Evolutionary conservation across 2,797 vertebrate genomes (phyloP).

Genomic region (Eulemur rubriventer): DNA sequence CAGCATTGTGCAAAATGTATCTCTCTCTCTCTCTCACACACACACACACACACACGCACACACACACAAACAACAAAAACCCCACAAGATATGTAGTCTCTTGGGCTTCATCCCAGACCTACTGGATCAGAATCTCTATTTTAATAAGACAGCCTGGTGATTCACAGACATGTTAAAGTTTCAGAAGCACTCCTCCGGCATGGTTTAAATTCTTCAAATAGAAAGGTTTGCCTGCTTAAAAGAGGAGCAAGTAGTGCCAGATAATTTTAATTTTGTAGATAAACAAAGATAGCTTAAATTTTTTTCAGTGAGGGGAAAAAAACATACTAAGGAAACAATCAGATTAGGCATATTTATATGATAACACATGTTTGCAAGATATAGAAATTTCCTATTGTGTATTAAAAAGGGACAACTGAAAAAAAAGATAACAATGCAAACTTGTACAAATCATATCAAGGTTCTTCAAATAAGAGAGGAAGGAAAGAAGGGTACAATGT

Average conservation of each 20-base stretch:
- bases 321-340: constrained; percentile 7
- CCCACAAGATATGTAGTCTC: neutral
- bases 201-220: constrained; percentile 35
- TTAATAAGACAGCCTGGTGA: neutral
- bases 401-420: neutral
- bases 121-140: constrained; percentile 2
- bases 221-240: neutral
- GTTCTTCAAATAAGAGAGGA: constrained; percentile 19
- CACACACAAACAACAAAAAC: neutral
- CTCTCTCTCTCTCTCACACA: neutral
- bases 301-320: neutral
- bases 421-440: neutral
- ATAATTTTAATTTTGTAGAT: constrained; percentile 4
- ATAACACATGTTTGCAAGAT: neutral
- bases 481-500: neutral
- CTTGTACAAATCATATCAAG: neutral
- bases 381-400: neutral
- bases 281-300: constrained; percentile 19
- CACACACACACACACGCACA: neutral
- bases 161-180: neutral
- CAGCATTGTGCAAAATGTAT: neutral
- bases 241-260: constrained; percentile 1
- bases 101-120: neutral
- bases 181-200: neutral
- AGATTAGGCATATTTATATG: constrained; percentile 13